These are phyloP conservation scores for Phortica magna DNA, from an alignment of 2,888 invertebrate genomes.

Conservation along the genomic window DNA sequence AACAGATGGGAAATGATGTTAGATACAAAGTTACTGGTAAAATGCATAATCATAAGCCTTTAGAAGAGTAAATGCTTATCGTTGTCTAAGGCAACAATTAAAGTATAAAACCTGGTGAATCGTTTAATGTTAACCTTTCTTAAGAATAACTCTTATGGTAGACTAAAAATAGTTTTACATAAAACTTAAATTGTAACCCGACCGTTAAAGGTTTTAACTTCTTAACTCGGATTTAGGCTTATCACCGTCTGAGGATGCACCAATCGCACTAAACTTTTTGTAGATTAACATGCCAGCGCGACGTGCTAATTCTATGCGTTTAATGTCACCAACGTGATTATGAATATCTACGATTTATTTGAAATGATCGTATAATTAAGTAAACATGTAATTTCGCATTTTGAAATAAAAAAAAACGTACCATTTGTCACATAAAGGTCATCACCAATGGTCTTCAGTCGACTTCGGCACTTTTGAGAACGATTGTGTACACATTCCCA, in stretches of 20 bases:
- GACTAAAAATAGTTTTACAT: too few relatives aligned
- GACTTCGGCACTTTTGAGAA: slow-evolving; percentile 77
- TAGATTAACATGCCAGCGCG: slow-evolving; percentile 73
- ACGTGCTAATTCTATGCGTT: slow-evolving; percentile 72
- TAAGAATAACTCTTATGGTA: too few relatives aligned
- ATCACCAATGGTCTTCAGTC: slow-evolving; percentile 77
- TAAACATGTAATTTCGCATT: neutral
- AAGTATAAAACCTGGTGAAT: too few relatives aligned
- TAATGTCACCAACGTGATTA: slow-evolving; percentile 74
- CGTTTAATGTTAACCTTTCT: too few relatives aligned
- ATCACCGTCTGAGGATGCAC: slow-evolving; percentile 38
- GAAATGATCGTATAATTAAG: neutral
- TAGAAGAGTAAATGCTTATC: too few relatives aligned
- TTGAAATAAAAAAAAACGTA: slow-evolving; percentile 50
- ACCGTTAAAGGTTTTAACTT: too few relatives aligned
- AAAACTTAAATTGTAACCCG: too few relatives aligned
- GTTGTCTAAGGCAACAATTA: too few relatives aligned
- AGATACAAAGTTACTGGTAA: slow-evolving; percentile 62
- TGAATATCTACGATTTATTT: slow-evolving; percentile 68
- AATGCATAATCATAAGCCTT: slow-evolving; percentile 51
- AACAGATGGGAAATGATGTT: slow-evolving; percentile 55
- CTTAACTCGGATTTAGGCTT: neutral
- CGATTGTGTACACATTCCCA: slow-evolving; percentile 78
- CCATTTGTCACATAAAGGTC: slow-evolving; percentile 77
- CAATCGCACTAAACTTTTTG: slow-evolving; percentile 72